Evolutionary conservation across 2,113 vertebrate genomes (phyloP), one percentile per base, ranked within the genome.

Genomic region (Vombatus ursinus): DNA sequence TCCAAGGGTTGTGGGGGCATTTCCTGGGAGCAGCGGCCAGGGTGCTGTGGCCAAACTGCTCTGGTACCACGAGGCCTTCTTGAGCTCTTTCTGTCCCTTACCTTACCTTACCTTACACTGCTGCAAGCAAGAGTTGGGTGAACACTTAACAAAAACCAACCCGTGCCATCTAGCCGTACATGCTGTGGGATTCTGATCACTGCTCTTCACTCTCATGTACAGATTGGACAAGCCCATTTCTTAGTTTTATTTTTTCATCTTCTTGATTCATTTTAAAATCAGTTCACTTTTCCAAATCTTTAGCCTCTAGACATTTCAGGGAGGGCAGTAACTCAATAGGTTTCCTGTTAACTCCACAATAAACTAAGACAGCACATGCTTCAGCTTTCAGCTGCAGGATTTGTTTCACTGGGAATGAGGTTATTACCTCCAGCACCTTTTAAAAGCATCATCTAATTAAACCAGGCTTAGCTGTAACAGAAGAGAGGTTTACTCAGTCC

Each of bases 291-390:
- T 96, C 89, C 37, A 61, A 93, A 93, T 77, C 93, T 92, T 96
- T 49, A 93, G 68, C 94, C 77, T 68, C 89, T 10, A 50, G 90
- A 92, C 89, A 77, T 96, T 96, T 90, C 44, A 90, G 91, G 68
- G 54, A 94, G 28, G 51, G 93, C 92, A 93, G 19, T 61, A 92
- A 96, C 90, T 97, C 91, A 61, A 92, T 0, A 96, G 91, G 89
- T 48, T 96, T 97, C 91, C 94, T 53, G 90, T 96, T 94, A 94
- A 94, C 95, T 93, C 92, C 44, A 90, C 49, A 93, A 84, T 89
- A 92, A 94, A 23, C 26, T 11, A 49, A 91, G 68, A 50, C 5
- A 54, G 94, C 26, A 68, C 57, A 89, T 51, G 53, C 47, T 90
- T 68, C 24, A 90, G 94, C 92, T 96, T 68, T 93, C 52, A 89